Evolutionary conservation across 2,113 vertebrate species (phyloP).

Genomic region (Ailuropoda melanoleuca): DNA sequence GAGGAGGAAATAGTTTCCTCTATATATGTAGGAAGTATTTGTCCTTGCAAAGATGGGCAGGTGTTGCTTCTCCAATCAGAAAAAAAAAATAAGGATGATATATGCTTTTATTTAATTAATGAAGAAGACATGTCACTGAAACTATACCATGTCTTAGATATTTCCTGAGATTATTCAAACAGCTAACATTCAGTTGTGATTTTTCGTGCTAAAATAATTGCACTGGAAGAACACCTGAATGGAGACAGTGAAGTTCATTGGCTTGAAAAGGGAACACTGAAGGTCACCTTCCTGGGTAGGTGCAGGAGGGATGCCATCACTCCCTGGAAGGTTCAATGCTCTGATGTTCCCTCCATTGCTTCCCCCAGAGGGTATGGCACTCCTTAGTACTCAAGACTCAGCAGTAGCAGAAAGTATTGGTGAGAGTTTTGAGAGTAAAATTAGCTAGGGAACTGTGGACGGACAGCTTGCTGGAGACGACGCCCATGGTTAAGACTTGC

Average conservation of each 20-base stretch:
- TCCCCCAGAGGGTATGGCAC: neutral
- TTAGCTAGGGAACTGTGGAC: conserved; percentile 48
- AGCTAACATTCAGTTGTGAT: neutral
- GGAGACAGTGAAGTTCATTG: fast-evolving
- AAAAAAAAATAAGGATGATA: neutral
- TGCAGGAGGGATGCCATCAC: neutral
- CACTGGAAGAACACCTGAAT: neutral
- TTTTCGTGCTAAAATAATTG: neutral
- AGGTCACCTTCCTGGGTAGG: too few species aligned
- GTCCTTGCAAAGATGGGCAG: neutral
- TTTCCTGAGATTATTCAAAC: neutral
- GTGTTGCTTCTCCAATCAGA: neutral
- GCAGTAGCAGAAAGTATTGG: neutral
- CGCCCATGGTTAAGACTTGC: neutral
- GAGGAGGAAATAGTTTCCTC: neutral
- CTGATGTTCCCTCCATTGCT: neutral
- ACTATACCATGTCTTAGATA: neutral
- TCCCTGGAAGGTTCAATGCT: neutral
- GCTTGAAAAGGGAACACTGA: neutral
- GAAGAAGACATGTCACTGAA: neutral
- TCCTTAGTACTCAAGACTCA: neutral
- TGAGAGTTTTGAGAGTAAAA: conserved; percentile 7
- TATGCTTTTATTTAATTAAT: neutral
- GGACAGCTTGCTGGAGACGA: conserved; percentile 9
- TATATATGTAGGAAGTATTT: neutral